Percentiles rank a stretch among this genome's conserved stretches.
These are phyloP conservation scores for Euclidia mi DNA, from an alignment of 2,888 invertebrate species.

Conservation along the genomic window DNA sequence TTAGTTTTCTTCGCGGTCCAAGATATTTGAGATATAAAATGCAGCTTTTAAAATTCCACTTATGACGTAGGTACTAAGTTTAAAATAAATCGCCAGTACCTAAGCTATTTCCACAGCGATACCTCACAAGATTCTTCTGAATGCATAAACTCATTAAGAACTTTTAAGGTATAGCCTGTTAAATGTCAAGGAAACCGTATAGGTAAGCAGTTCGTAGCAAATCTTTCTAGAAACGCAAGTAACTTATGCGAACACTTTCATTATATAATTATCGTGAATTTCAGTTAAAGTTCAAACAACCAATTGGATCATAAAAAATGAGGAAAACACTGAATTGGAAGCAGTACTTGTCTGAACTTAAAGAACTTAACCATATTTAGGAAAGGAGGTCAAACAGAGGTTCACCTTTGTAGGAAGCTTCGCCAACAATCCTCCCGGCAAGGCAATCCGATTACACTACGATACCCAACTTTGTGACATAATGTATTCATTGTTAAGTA, in stretches of 20 bases:
- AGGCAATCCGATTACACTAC: conserved; percentile 77
- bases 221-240: not conserved
- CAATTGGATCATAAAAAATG: conserved; percentile 43
- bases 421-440: conserved; percentile 59
- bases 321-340: conserved; percentile 52
- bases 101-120: not conserved
- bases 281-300: conserved; percentile 28
- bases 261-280: conserved; percentile 6
- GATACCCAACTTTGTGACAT: conserved; percentile 62
- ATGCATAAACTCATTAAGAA: not conserved
- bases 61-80: no score
- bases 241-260: not conserved
- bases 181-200: conserved; percentile 11
- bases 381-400: conserved; percentile 79
- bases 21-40: not conserved
- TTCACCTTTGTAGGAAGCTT: conserved; percentile 72
- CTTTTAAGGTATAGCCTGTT: not conserved
- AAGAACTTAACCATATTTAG: conserved; percentile 84
- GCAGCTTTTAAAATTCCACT: no score
- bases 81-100: no score
- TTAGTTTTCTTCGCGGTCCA: conserved; percentile 15
- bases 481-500: conserved; percentile 61
- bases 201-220: conserved; percentile 1
- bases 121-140: not conserved
- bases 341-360: conserved; percentile 68